Percentiles rank a stretch among this genome's conserved stretches.
phyloP scores from a whole-genome alignment of 1,140 invertebrate species.

The Drosophila ohnishii region DNA sequence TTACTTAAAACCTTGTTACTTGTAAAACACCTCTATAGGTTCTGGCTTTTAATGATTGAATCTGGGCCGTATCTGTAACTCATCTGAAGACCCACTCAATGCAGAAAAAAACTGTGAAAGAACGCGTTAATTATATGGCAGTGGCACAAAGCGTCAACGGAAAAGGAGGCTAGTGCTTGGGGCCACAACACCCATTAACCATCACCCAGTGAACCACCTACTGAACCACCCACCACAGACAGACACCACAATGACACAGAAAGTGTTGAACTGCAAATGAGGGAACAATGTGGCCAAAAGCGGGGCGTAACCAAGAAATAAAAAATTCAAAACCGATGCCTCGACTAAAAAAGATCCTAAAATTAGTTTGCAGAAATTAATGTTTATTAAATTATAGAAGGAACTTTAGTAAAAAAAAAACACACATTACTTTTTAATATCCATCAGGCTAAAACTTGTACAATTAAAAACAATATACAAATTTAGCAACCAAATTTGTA shows the following conservation, averaged over 20 bases:
- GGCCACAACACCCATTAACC: constrained; percentile 34
- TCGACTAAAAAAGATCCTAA: neutral
- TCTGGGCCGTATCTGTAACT: neutral
- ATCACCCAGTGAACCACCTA: constrained; percentile 16
- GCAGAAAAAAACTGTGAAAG: constrained; percentile 47
- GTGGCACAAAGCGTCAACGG: constrained; percentile 51
- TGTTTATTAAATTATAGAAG: too few species aligned
- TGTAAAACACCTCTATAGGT: neutral
- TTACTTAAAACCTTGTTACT: neutral
- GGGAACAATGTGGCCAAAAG: constrained; percentile 72
- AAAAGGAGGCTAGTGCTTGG: constrained; percentile 67
- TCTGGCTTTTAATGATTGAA: constrained; percentile 1
- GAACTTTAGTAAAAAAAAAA: too few species aligned
- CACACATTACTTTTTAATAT: too few species aligned
- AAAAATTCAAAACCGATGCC: neutral
- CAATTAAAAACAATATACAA: too few species aligned
- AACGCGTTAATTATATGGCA: constrained; percentile 78
- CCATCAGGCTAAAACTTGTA: too few species aligned
- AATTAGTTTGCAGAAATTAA: too few species aligned
- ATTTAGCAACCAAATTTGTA: neutral
- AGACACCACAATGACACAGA: constrained; percentile 76
- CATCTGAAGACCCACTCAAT: constrained; percentile 48
- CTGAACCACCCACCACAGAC: constrained; percentile 39
- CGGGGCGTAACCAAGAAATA: constrained; percentile 15
- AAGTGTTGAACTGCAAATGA: constrained; percentile 80